A percentile compares a stretch with the other conserved stretches of the same genome.
These are phyloP conservation scores for Campoplex nolae DNA, from an alignment of 2,888 invertebrate species.

Conservation along the genomic window DNA sequence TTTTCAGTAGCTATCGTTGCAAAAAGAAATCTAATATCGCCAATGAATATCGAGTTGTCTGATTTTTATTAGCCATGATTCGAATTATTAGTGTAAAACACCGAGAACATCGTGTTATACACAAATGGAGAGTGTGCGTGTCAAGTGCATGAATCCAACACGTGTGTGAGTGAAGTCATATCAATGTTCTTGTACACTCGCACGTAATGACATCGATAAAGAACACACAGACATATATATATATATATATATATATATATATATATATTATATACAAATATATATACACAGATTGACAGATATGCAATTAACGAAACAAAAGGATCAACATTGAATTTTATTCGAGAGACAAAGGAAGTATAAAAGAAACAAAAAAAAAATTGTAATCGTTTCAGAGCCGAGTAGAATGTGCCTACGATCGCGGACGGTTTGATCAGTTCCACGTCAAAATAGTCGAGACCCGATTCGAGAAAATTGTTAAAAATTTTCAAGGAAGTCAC, in stretches of 20 bases:
- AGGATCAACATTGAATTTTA: conserved; percentile 23
- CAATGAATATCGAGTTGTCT: conserved; percentile 17
- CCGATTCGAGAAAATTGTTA: not conserved
- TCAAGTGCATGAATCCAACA: conserved; percentile 60
- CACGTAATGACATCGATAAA: conserved; percentile 50
- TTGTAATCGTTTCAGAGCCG: conserved; percentile 42
- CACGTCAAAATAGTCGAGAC: conserved; percentile 65
- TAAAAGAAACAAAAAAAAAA: conserved; percentile 13
- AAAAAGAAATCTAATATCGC: conserved; percentile 37
- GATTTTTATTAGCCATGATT: conserved; percentile 28
- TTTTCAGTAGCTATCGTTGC: not conserved
- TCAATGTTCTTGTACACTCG: conserved; percentile 38
- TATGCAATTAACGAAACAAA: conserved; percentile 25
- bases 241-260: conserved; percentile 23
- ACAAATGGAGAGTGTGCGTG: conserved; percentile 64
- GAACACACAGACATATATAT: conserved; percentile 49
- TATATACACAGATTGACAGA: conserved; percentile 47
- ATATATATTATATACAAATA: conserved; percentile 24
- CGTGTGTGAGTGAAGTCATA: conserved; percentile 46
- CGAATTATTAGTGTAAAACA: conserved; percentile 34
- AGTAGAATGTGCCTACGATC: conserved; percentile 77
- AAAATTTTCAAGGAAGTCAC: too few species aligned
- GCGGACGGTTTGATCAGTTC: conserved; percentile 72
- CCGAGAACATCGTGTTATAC: conserved; percentile 55
- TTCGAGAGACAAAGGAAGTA: conserved; percentile 18